Base-by-base conservation (phyloP, 2,797 vertebrate species). In the Mus minutoides region DNA sequence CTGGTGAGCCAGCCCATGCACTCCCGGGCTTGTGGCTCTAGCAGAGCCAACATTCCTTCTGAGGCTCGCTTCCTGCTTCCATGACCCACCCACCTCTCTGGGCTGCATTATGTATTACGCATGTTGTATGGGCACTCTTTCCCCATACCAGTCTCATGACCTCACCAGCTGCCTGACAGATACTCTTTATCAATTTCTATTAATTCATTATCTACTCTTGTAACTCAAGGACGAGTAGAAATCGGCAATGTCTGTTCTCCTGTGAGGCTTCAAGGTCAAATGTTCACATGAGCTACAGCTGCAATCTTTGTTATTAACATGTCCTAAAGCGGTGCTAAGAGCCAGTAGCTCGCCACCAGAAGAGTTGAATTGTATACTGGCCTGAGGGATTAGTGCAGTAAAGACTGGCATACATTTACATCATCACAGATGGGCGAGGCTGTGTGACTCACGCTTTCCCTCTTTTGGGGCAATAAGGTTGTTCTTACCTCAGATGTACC, bases 11-110 rank as follows among this genome's bases (percentile, higher is more conserved):
- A 80, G 96, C 78, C 96, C 97, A 75, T 83, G 91, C 90, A 34
- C 31, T 52, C 78, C 78, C 60, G 0, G 78, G 90, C 97, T 84
- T 40, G 62, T 64, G 37, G 95, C 86, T 29, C 52, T 43, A 40
- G 62, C 77, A 62, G 49, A 98, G 97, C 91, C 97, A 97, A 95
- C 98, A 96, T 98, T 98, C 98, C 98, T 98, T n/a, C 84, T 75
- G 97, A 14, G 54, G 97, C 97, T 98, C 95, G 98, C 98, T 99
- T 99, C 98, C 99, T 98, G 98, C 97, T 92, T 12, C 31, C 40
- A 91, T 64, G 92, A 97, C 96, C 97, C 98, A 87, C 37, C 96
- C 96, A 94, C 95, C 94, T 96, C 95, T 92, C 93, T 84, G 69
- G 92, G 96, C 97, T 87, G 96, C 97, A 79, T 77, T 95, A 22